phyloP scores from a whole-genome alignment of 2,797 vertebrate species.

The Petrocephalus sullivani region DNA sequence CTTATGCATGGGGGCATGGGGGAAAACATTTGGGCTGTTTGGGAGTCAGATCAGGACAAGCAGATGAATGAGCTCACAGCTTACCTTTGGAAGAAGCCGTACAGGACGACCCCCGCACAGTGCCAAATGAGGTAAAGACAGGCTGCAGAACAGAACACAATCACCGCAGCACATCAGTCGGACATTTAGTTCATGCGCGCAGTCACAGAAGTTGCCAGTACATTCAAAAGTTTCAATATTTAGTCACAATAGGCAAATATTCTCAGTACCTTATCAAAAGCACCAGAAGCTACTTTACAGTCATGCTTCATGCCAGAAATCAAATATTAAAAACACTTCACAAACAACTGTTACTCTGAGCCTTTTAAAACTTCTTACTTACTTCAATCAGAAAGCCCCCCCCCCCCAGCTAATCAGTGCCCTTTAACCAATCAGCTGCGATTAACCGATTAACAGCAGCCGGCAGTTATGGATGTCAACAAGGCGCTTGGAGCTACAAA shows the following conservation, averaged over 20 bases:
- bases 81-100: conserved; percentile 54
- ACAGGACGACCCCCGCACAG: conserved; percentile 54
- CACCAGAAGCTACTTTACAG: conserved; percentile 32
- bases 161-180: neutral
- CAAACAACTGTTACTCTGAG: conserved; percentile 14
- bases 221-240: neutral
- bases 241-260: conserved; percentile 14
- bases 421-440: conserved; percentile 32
- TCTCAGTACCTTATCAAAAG: conserved; percentile 43
- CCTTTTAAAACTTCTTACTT: conserved; percentile 29
- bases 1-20: neutral
- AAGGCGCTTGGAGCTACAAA: neutral
- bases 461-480: conserved; percentile 59
- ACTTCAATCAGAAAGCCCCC: neutral
- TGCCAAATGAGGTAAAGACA: conserved; percentile 37
- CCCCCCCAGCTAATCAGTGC: neutral
- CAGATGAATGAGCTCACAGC: neutral
- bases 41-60: neutral
- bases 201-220: neutral
- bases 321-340: conserved; percentile 13
- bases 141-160: conserved; percentile 36
- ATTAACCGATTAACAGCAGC: conserved; percentile 61
- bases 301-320: neutral
- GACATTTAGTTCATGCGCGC: neutral
- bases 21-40: neutral